Conservation (phyloP, 2,888 invertebrate species). For the Coremacera marginata region DNA sequence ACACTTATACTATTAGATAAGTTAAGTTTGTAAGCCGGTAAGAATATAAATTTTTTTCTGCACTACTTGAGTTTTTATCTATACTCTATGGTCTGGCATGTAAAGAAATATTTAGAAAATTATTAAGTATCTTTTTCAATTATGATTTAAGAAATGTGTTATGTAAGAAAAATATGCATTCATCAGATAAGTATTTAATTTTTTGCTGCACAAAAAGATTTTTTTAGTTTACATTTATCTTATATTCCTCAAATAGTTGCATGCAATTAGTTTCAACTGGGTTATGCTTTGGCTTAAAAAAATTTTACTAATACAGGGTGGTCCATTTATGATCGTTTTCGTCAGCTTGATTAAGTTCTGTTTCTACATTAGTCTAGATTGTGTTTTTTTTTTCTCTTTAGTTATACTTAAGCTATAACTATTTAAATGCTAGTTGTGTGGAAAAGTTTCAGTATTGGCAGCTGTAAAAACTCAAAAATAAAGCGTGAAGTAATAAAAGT, state of each 20-base stretch:
- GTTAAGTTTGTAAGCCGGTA: not conserved
- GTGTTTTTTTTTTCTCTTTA: not conserved
- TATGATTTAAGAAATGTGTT: not conserved
- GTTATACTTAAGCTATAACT: not conserved
- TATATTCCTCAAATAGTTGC: not conserved
- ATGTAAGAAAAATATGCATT: not conserved
- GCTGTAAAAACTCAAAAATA: not conserved
- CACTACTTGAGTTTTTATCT: not conserved
- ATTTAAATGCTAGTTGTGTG: not conserved
- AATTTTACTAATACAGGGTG: constrained; percentile 59
- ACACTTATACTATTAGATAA: no score
- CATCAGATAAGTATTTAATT: not conserved
- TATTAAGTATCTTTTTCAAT: not conserved
- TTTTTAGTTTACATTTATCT: constrained; percentile 37
- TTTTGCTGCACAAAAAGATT: constrained; percentile 29
- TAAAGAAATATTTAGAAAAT: constrained; percentile 1
- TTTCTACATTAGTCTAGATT: constrained; percentile 9
- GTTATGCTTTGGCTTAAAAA: constrained; percentile 35
- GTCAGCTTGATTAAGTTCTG: constrained; percentile 58
- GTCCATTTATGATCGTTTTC: constrained; percentile 66
- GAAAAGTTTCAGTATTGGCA: not conserved
- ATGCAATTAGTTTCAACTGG: constrained; percentile 20
- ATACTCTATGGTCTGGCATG: not conserved
- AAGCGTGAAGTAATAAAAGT: not conserved
- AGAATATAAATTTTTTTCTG: constrained; percentile 11